These are phyloP conservation scores for Schizothorax lantsangensis DNA, from an alignment of 2,797 vertebrate genomes.

Conservation along the genomic window DNA sequence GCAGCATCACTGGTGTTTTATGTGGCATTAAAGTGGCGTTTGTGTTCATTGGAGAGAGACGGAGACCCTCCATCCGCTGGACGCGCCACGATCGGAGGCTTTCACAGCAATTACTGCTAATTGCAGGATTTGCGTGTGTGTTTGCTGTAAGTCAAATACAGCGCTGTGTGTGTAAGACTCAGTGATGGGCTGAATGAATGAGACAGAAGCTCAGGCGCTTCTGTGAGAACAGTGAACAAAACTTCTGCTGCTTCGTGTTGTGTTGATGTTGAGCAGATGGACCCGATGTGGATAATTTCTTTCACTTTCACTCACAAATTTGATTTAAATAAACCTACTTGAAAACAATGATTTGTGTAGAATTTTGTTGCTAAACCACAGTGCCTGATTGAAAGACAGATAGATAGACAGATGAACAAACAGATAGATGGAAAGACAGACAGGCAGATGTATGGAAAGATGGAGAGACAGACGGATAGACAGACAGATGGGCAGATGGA, in stretches of 20 bases:
- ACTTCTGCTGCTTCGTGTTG: neutral
- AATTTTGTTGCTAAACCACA: constrained; percentile 57
- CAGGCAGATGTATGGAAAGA: accelerated
- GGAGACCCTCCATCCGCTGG: neutral
- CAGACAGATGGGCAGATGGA: no score
- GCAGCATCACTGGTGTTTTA: constrained; percentile 36
- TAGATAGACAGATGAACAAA: neutral
- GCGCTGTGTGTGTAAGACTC: neutral
- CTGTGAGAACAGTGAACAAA: neutral
- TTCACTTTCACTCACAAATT: constrained; percentile 25
- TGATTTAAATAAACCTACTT: constrained; percentile 11
- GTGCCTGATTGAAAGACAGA: neutral
- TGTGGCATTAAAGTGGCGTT: constrained; percentile 50
- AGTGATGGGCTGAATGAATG: no score
- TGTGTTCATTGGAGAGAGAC: constrained; percentile 16
- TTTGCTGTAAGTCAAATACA: constrained; percentile 35
- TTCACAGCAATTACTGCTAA: constrained; percentile 36
- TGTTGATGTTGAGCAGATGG: neutral
- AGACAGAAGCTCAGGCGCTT: neutral
- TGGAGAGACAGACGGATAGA: neutral
- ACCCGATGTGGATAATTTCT: constrained; percentile 25
- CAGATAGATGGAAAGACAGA: accelerated
- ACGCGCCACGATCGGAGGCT: constrained; percentile 24
- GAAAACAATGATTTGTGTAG: constrained; percentile 25
- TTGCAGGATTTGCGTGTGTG: constrained; percentile 26